Evolutionary conservation across 2,797 vertebrate genomes (phyloP), one percentile per base, ranked within the genome.

Genomic region (Chrysocyon brachyurus): DNA sequence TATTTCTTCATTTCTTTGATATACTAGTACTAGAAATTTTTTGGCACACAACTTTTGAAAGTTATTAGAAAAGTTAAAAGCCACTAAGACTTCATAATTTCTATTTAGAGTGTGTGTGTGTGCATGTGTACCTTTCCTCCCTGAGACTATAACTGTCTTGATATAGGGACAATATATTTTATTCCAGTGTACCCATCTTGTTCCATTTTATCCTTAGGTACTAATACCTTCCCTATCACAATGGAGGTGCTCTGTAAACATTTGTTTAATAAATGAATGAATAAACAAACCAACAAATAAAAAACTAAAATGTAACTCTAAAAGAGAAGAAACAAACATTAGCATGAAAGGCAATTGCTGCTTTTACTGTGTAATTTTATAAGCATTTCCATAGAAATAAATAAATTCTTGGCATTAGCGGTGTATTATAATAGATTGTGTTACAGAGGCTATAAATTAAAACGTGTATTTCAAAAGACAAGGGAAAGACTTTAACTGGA

Each of bases 41-140:
- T 70, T 59, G 16, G 79, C 36, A 92, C 3, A 59, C 15, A 75
- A 52, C 11, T 78, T 86, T 89, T 94, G 52, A 82, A 82, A 77
- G 28, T 85, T 93, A 7, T 72, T 61, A 33, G 49, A 57, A 83
- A 92, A 95, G 16, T 81, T 83, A 90, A 66, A 88, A 85, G 21
- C 7, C 68, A 17, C n/a, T 61, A 87, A 22, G 11, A 21, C 3
- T 46, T 87, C 8, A 46, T 54, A 79, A 87, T 64, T 57, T 33
- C 5, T 57, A 11, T n/a, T 8, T 49, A 31, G 59, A 66, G 56
- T 56, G 12, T 16, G 1, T 36, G 12, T 36, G 24, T 79, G 6
- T 54, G 7, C 3, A 1, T 31, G 36, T 22, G 15, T 49, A 46
- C 9, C 6, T 64, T 36, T 91, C 17, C 33, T 95, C 16, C 26